These are phyloP conservation scores for Urocyon cinereoargenteus DNA, from an alignment of 2,797 vertebrate species.

Conservation along the genomic window DNA sequence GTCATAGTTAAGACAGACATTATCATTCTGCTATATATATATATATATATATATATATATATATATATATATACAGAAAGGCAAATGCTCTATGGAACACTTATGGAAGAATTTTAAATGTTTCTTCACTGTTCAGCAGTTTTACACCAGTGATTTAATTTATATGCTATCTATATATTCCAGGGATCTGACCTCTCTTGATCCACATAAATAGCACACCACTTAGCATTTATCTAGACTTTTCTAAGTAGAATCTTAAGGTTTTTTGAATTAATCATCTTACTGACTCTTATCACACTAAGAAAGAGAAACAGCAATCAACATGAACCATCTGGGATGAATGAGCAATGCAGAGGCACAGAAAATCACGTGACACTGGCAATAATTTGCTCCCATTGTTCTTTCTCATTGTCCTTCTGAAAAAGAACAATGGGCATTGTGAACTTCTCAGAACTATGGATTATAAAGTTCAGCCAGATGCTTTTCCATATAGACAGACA, in stretches of 20 bases:
- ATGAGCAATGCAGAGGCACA: neutral
- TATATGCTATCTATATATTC: neutral
- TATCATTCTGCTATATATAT: neutral
- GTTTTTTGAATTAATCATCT: slow-evolving; percentile 37
- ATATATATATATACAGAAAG: neutral
- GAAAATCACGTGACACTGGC: neutral
- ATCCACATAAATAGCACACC: neutral
- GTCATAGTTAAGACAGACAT: neutral
- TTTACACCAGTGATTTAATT: neutral
- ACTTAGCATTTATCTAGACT: neutral
- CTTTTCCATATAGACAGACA: neutral
- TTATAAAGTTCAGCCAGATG: neutral
- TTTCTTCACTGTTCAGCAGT: neutral
- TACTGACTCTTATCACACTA: neutral
- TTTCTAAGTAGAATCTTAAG: neutral
- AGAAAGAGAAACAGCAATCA: neutral
- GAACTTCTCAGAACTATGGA: neutral
- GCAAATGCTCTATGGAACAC: neutral
- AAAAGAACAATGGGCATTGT: neutral
- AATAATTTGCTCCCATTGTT: neutral
- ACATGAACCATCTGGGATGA: neutral
- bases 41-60: neutral
- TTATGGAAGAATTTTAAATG: neutral
- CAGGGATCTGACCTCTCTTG: neutral
- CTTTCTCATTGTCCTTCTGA: neutral